Percentiles rank a stretch among this genome's conserved stretches.
phyloP scores from a whole-genome alignment of 1,140 invertebrate species.

The Conus ventricosus region DNA sequence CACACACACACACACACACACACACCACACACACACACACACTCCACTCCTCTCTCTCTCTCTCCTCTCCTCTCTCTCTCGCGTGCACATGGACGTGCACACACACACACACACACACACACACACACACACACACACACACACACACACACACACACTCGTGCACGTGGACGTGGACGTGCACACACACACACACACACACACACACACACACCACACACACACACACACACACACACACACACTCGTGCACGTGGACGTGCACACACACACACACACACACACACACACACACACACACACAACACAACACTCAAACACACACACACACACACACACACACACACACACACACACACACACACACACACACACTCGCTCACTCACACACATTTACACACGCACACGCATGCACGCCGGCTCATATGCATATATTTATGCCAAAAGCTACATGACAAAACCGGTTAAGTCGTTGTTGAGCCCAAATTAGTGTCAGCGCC shows the following conservation, averaged over 20 bases:
- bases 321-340: too few species aligned
- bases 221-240: not conserved
- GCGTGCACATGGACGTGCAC: constrained; percentile 1
- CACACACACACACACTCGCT: not conserved
- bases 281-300: too few species aligned
- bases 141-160: constrained; percentile 25
- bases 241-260: too few species aligned
- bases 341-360: constrained; percentile 29
- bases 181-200: not conserved
- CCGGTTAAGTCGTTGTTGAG: too few species aligned
- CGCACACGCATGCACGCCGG: not conserved
- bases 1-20: too few species aligned
- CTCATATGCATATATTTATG: too few species aligned
- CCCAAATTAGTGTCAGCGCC: too few species aligned
- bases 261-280: too few species aligned
- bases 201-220: constrained; percentile 14
- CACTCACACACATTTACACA: not conserved
- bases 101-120: not conserved
- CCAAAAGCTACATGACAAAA: too few species aligned
- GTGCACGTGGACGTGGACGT: too few species aligned
- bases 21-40: not conserved
- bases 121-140: constrained; percentile 2
- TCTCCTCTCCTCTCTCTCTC: constrained; percentile 10
- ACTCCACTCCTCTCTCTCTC: too few species aligned
- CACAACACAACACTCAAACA: too few species aligned